A percentile compares a stretch with the other conserved stretches of the same genome.
phyloP scores from a whole-genome alignment of 2,797 vertebrate genomes.

The Rhyacichthys aspro region DNA sequence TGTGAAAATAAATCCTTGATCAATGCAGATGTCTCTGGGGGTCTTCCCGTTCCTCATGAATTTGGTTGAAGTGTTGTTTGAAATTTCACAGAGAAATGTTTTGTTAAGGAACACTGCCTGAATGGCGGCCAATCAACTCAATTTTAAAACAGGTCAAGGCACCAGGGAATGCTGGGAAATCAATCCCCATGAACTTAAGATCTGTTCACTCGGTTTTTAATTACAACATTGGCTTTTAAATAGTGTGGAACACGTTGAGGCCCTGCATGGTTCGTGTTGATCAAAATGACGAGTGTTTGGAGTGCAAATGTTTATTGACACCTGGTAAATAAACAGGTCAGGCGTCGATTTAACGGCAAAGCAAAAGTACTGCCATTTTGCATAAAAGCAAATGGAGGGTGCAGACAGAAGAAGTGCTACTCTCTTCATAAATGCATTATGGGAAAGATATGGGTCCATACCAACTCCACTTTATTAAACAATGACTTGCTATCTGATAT shows the following conservation, averaged over 20 bases:
- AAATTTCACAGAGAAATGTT: slow-evolving; percentile 76
- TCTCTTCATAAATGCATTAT: slow-evolving; percentile 4
- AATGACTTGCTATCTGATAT: background rate
- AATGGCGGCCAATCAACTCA: slow-evolving; percentile 63
- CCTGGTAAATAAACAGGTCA: slow-evolving; percentile 7
- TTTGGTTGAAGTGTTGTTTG: slow-evolving; percentile 71
- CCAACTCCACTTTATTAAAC: background rate
- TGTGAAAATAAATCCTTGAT: slow-evolving; percentile 81
- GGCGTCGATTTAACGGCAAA: background rate
- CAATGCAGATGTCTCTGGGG: slow-evolving; percentile 74
- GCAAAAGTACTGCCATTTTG: background rate
- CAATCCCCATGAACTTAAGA: slow-evolving; percentile 71
- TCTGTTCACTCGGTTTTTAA: slow-evolving; percentile 64
- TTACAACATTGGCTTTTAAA: slow-evolving; percentile 68
- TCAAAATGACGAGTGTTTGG: slow-evolving; percentile 2
- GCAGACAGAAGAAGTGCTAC: background rate
- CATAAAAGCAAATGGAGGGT: background rate
- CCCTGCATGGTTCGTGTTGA: slow-evolving; percentile 6
- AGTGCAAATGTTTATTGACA: slow-evolving; percentile 4
- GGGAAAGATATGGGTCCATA: background rate
- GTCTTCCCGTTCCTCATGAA: slow-evolving; percentile 66
- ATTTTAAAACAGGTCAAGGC: slow-evolving; percentile 68
- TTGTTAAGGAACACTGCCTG: slow-evolving; percentile 60
- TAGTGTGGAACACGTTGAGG: slow-evolving; percentile 44
- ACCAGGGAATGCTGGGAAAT: slow-evolving; percentile 64